Evolutionary conservation across 2,888 invertebrate species (phyloP).

Genomic region (Rhamnusium bicolor): DNA sequence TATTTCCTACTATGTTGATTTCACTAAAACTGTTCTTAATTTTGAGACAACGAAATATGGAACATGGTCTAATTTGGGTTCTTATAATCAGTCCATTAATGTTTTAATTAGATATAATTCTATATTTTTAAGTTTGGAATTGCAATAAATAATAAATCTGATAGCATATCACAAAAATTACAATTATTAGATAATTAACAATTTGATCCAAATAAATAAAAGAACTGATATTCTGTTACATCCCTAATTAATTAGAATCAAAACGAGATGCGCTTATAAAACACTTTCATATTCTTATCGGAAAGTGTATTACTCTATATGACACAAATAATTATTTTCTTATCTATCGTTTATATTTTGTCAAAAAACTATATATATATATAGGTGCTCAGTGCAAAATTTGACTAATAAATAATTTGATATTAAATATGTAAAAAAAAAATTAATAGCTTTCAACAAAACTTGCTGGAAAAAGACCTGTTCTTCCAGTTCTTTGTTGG

Average conservation of each 20-base stretch:
- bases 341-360: background rate
- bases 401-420: background rate
- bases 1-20: too few relatives aligned
- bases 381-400: background rate
- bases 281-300: background rate
- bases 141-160: too few relatives aligned
- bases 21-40: too few relatives aligned
- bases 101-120: too few relatives aligned
- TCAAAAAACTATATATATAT: background rate
- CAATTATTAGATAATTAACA: too few relatives aligned
- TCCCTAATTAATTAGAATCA: background rate
- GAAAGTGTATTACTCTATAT: background rate
- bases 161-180: too few relatives aligned
- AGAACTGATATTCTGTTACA: too few relatives aligned
- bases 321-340: background rate
- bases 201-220: too few relatives aligned
- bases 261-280: background rate
- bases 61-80: too few relatives aligned
- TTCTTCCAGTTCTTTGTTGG: slow-evolving; percentile 89
- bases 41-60: too few relatives aligned
- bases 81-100: too few relatives aligned
- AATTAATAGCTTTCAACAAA: slow-evolving; percentile 77
- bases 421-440: background rate
- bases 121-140: too few relatives aligned
- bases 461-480: slow-evolving; percentile 95